Conservation (phyloP, 92 coral and sea anemone species). For the Umimayanthus chanpuru region DNA sequence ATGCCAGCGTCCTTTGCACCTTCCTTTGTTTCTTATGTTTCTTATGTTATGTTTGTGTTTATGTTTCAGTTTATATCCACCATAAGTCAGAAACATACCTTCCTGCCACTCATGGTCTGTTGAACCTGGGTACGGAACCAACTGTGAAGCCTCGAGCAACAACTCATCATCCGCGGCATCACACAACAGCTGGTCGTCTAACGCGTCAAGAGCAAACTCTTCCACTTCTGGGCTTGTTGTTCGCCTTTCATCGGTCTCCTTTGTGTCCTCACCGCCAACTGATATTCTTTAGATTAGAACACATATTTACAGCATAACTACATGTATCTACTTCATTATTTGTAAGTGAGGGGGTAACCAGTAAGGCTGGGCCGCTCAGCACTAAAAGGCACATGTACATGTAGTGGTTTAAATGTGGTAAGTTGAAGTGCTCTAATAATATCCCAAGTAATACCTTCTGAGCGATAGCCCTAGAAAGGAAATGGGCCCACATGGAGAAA, state of each 20-base stretch:
- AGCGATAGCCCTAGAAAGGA: too few relatives aligned
- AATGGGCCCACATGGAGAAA: too few relatives aligned
- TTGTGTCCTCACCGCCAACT: constrained; percentile 1
- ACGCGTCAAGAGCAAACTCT: neutral
- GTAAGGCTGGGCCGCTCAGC: too few relatives aligned
- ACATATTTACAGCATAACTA: neutral
- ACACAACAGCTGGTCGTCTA: constrained; percentile 25
- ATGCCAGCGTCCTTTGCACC: too few relatives aligned
- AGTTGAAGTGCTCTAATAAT: too few relatives aligned
- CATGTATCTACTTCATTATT: neutral
- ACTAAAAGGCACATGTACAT: too few relatives aligned
- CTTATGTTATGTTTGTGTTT: too few relatives aligned
- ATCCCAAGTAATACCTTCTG: too few relatives aligned
- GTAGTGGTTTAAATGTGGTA: too few relatives aligned
- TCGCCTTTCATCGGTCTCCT: neutral
- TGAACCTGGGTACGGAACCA: neutral
- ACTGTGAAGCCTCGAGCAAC: constrained; percentile 27
- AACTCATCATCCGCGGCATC: constrained; percentile 19
- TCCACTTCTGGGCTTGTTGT: neutral
- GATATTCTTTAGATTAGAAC: constrained; percentile 1
- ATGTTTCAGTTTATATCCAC: too few relatives aligned
- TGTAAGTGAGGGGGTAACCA: too few relatives aligned
- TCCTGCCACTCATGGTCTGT: neutral
- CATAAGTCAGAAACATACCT: neutral
- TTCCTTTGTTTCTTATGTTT: too few relatives aligned